These are phyloP conservation scores for Leptonema lineaticorne DNA, from an alignment of 1,140 invertebrate species.

Conservation along the genomic window DNA sequence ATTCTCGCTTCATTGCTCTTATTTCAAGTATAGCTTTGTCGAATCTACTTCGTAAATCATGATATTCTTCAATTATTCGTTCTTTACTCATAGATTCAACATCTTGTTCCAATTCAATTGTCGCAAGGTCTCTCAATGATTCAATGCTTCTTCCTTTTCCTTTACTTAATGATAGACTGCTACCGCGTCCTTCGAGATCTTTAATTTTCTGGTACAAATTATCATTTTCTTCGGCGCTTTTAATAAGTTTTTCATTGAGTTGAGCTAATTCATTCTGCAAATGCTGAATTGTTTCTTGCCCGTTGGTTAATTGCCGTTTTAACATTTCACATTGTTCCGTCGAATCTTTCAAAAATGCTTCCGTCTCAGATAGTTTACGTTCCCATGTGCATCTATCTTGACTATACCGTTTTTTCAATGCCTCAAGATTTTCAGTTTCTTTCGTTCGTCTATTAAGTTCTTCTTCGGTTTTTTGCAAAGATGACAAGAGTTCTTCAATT, in stretches of 20 bases:
- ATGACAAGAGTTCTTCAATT: constrained; percentile 68
- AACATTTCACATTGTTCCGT: constrained; percentile 64
- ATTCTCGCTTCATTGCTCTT: constrained; percentile 75
- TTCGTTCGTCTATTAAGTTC: constrained; percentile 67
- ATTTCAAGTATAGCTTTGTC: constrained; percentile 83
- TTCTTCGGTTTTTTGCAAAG: constrained; percentile 70
- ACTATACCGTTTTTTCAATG: constrained; percentile 62
- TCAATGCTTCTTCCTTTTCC: constrained; percentile 69
- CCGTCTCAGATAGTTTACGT: constrained; percentile 61
- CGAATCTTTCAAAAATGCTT: constrained; percentile 63
- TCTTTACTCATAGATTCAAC: constrained; percentile 73
- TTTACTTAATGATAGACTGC: constrained; percentile 54
- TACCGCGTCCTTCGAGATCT: constrained; percentile 65
- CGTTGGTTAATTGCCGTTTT: constrained; percentile 62
- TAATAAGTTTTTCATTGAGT: constrained; percentile 58
- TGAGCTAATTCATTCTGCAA: constrained; percentile 63
- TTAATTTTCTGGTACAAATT: constrained; percentile 66
- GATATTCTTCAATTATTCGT: constrained; percentile 76
- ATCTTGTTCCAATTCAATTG: constrained; percentile 75
- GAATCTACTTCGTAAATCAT: constrained; percentile 72
- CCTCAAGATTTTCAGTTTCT: constrained; percentile 66
- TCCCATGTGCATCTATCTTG: constrained; percentile 68
- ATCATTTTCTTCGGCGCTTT: constrained; percentile 78
- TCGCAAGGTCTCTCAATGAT: constrained; percentile 78
- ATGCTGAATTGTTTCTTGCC: constrained; percentile 58